A percentile compares a stretch with the other conserved stretches of the same genome.
phyloP scores from a whole-genome alignment of 2,113 vertebrate species.

The Zapus hudsonius region DNA sequence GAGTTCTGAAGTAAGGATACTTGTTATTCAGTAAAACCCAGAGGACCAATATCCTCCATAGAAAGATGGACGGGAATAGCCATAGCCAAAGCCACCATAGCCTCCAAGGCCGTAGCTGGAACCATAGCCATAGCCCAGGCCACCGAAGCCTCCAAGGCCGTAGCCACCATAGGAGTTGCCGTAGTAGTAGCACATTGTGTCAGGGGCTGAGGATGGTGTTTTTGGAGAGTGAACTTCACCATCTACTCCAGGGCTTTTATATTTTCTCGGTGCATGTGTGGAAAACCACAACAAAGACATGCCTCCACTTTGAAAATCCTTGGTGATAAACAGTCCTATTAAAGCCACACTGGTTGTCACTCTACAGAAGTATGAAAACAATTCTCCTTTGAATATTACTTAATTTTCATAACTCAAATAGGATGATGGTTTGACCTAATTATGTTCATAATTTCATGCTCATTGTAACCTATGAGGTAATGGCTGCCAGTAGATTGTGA shows the following conservation, averaged over 20 bases:
- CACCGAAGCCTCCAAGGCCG: neutral
- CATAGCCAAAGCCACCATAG: neutral
- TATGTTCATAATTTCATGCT: neutral
- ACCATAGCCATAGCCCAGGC: neutral
- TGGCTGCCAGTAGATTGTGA: neutral
- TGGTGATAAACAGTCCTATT: neutral
- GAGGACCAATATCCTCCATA: neutral
- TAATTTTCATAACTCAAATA: neutral
- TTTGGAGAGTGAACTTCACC: neutral
- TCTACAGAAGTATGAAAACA: neutral
- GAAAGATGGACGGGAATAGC: neutral
- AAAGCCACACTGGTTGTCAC: neutral
- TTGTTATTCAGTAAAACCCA: neutral
- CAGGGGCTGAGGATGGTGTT: neutral
- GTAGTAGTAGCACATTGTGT: slow-evolving; percentile 37
- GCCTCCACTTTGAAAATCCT: neutral
- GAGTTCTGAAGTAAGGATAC: neutral
- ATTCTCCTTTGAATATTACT: neutral
- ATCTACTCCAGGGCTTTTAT: neutral
- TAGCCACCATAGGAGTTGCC: neutral
- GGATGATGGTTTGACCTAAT: neutral
- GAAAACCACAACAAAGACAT: neutral
- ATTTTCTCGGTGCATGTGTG: neutral
- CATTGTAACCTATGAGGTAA: neutral
- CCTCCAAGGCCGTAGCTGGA: neutral